phyloP scores from a whole-genome alignment of 2,888 invertebrate genomes.

The Protophormia terraenovae region DNA sequence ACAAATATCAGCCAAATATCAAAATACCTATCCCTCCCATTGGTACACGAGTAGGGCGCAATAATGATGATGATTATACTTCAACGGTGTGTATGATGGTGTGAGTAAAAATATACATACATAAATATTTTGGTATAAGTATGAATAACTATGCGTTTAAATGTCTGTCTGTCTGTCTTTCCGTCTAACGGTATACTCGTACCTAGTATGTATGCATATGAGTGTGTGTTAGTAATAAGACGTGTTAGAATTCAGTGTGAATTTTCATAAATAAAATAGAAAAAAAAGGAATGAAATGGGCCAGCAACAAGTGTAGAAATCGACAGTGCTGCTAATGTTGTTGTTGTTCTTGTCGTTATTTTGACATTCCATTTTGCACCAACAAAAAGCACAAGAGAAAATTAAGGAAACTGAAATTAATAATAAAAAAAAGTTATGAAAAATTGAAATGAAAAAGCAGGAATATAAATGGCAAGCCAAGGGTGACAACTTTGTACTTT shows the following conservation, averaged over 20 bases:
- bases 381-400: conserved; percentile 9
- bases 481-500: background rate
- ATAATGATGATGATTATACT: conserved; percentile 1
- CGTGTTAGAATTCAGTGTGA: conserved; percentile 58
- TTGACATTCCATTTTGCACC: conserved; percentile 22
- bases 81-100: background rate
- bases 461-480: background rate
- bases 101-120: background rate
- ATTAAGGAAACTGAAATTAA: conserved; percentile 44
- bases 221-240: conserved; percentile 37
- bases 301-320: conserved; percentile 69
- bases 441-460: background rate
- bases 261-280: conserved; percentile 33
- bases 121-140: background rate
- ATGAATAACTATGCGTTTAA: background rate
- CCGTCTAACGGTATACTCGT: no score
- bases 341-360: background rate
- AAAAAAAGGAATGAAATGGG: conserved; percentile 42
- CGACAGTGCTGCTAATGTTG: conserved; percentile 26
- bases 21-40: background rate
- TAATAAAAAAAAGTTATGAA: conserved; percentile 1
- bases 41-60: conserved; percentile 3
- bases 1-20: background rate
- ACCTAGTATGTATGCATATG: background rate
- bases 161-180: background rate